Conservation (phyloP, 2,113 vertebrate genomes). For the Myrmecobius fasciatus region DNA sequence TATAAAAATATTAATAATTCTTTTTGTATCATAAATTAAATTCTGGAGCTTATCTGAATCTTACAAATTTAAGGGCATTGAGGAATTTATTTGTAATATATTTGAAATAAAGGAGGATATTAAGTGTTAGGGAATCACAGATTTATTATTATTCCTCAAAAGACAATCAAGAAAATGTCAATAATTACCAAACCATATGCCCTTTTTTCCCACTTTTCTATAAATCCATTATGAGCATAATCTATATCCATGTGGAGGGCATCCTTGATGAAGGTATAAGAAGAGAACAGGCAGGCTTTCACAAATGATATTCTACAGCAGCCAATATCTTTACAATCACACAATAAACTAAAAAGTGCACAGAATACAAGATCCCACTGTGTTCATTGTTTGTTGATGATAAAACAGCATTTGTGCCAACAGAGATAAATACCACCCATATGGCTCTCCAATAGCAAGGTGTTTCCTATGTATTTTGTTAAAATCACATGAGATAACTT, state of each 20-base stretch:
- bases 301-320: background rate
- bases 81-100: slow-evolving; percentile 19
- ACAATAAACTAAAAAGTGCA: background rate
- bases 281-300: background rate
- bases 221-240: background rate
- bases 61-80: background rate
- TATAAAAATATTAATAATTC: background rate
- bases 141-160: background rate
- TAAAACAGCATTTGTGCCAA: background rate
- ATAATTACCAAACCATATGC: background rate
- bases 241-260: background rate
- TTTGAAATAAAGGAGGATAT: background rate
- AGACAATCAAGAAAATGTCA: background rate
- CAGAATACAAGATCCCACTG: background rate
- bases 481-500: background rate
- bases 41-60: background rate
- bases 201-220: background rate
- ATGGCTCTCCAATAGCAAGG: background rate
- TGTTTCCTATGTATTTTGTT: background rate
- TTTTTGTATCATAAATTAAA: slow-evolving; percentile 29
- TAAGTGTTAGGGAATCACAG: background rate
- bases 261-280: background rate
- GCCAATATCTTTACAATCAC: background rate
- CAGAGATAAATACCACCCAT: background rate
- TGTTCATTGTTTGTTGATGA: background rate